phyloP scores from a whole-genome alignment of 2,113 vertebrate genomes.

The Calidris pugnax region DNA sequence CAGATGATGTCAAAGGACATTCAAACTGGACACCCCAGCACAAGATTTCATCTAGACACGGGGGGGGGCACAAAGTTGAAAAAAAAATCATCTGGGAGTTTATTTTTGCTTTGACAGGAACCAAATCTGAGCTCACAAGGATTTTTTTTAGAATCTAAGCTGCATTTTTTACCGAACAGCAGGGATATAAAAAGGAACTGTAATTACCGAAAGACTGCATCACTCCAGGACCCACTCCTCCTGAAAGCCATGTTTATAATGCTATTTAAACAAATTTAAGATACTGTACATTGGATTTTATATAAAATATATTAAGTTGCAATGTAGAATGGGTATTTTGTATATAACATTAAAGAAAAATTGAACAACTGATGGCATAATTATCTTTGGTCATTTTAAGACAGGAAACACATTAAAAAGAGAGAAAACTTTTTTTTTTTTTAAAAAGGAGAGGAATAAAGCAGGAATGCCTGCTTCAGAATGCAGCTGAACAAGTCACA shows the following conservation, averaged over 20 bases:
- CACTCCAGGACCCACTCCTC: constrained; percentile 28
- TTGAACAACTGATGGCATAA: background rate
- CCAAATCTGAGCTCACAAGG: background rate
- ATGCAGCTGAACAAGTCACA: background rate
- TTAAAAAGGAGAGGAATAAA: background rate
- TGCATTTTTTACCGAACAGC: background rate
- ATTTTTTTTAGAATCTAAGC: background rate
- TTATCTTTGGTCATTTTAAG: constrained; percentile 31
- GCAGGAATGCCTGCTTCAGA: background rate
- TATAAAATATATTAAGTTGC: constrained; percentile 61
- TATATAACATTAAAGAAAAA: constrained; percentile 65
- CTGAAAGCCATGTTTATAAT: constrained; percentile 48
- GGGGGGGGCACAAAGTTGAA: background rate
- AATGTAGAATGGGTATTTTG: constrained; percentile 59
- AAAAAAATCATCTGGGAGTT: background rate
- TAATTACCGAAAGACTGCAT: background rate
- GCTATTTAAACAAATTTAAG: constrained; percentile 77
- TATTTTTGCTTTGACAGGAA: background rate
- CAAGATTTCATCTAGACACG: background rate
- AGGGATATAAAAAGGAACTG: constrained; percentile 40
- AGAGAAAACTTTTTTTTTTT: background rate
- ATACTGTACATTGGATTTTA: constrained; percentile 67
- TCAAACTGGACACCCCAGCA: background rate
- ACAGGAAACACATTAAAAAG: background rate
- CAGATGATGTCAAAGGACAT: background rate